Evolutionary conservation across 1,140 invertebrate species (phyloP).

Genomic region (Dreissena rostriformis): DNA sequence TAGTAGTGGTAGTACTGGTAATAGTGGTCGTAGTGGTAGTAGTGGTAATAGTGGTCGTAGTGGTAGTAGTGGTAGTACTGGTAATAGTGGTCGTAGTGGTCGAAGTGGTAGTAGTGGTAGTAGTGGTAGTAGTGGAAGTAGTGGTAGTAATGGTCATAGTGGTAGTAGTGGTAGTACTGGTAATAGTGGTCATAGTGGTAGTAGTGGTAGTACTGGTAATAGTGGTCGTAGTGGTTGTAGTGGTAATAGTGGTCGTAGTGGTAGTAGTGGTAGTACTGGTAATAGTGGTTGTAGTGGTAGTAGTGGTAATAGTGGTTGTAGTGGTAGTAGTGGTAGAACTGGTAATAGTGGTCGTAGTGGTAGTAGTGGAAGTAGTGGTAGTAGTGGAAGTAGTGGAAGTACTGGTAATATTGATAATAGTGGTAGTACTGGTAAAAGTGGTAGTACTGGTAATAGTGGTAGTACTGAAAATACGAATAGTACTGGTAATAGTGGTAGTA

Average conservation of each 20-base stretch:
- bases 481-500: slow-evolving; percentile 10
- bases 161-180: slow-evolving; percentile 11
- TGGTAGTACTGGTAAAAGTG: slow-evolving; percentile 5
- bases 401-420: background rate
- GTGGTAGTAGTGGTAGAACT: slow-evolving; percentile 15
- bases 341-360: slow-evolving; percentile 2
- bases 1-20: too few species aligned
- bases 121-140: slow-evolving; percentile 9
- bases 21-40: too few species aligned
- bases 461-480: slow-evolving; percentile 1
- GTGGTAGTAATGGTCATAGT: slow-evolving; percentile 11
- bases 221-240: slow-evolving; percentile 15
- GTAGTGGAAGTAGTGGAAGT: too few species aligned
- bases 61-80: too few species aligned
- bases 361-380: slow-evolving; percentile 3
- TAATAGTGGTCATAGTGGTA: slow-evolving; percentile 3
- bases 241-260: background rate
- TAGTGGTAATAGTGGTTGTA: background rate
- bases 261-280: slow-evolving; percentile 11
- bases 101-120: too few species aligned
- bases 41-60: too few species aligned
- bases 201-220: slow-evolving; percentile 9
- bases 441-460: slow-evolving; percentile 10
- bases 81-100: too few species aligned
- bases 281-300: too few species aligned